phyloP scores from a whole-genome alignment of 2,113 vertebrate genomes.

The Barbus barbus region DNA sequence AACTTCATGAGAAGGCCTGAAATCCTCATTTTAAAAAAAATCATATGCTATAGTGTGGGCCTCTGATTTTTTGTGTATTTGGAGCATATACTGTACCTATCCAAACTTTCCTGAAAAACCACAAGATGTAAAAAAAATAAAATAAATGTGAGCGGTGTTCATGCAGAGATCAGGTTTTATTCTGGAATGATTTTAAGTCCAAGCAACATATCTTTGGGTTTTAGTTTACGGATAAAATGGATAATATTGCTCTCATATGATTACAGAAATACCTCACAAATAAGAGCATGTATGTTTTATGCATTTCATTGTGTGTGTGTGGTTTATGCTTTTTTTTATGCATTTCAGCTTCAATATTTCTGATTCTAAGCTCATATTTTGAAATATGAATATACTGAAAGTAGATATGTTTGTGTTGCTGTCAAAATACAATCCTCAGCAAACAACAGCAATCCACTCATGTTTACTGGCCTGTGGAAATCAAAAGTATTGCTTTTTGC shows the following conservation, averaged over 20 bases:
- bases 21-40: neutral
- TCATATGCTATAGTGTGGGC: neutral
- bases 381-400: neutral
- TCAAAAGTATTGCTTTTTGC: neutral
- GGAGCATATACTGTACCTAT: neutral
- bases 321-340: neutral
- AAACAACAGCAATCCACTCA: neutral
- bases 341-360: constrained; percentile 25
- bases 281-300: constrained; percentile 15
- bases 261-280: constrained; percentile 10
- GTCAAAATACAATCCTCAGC: neutral
- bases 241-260: constrained; percentile 7
- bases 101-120: neutral
- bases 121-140: neutral
- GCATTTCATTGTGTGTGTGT: neutral
- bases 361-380: neutral
- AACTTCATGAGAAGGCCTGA: neutral
- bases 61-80: neutral
- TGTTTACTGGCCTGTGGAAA: neutral
- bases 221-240: neutral
- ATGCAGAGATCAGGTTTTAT: constrained; percentile 3
- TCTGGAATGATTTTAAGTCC: neutral
- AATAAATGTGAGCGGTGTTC: neutral
- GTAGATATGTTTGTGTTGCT: neutral
- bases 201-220: neutral